Percentiles rank a stretch among this genome's conserved stretches.
Evolutionary conservation across 2,113 vertebrate species (phyloP).

Genomic region (Menura novaehollandiae): DNA sequence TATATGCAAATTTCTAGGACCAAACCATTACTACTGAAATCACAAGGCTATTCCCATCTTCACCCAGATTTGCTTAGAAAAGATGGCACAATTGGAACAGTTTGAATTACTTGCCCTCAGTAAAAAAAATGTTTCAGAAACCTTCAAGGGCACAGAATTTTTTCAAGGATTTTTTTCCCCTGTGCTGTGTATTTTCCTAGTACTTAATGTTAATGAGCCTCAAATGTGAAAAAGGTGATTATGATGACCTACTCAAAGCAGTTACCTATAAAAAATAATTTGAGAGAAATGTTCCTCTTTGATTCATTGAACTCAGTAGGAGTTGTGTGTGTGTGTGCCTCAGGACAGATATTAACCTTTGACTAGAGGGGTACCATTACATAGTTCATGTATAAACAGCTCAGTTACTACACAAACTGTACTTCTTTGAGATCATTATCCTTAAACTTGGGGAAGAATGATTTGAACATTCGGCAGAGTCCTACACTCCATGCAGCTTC

Average conservation of each 20-base stretch:
- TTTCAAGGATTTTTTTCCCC: neutral
- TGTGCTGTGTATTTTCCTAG: neutral
- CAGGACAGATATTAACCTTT: constrained; percentile 26
- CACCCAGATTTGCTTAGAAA: neutral
- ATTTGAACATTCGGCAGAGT: neutral
- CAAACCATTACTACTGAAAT: neutral
- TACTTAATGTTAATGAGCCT: neutral
- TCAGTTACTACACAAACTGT: neutral
- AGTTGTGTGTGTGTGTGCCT: neutral
- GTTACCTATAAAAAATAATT: neutral
- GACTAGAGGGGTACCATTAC: neutral
- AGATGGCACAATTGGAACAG: neutral
- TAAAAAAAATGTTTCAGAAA: neutral
- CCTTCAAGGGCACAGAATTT: neutral
- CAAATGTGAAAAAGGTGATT: constrained; percentile 25
- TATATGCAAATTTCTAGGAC: neutral
- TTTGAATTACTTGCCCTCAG: neutral
- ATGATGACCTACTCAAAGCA: constrained; percentile 2
- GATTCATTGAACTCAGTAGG: neutral
- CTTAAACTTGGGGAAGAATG: neutral
- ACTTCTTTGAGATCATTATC: neutral
- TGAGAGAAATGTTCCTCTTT: neutral
- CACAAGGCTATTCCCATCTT: neutral
- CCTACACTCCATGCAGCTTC: neutral
- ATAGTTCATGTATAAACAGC: neutral